Percentiles rank a stretch among this genome's conserved stretches.
Evolutionary conservation across 1,140 invertebrate species (phyloP).

Genomic region (Drosophila busckii): DNA sequence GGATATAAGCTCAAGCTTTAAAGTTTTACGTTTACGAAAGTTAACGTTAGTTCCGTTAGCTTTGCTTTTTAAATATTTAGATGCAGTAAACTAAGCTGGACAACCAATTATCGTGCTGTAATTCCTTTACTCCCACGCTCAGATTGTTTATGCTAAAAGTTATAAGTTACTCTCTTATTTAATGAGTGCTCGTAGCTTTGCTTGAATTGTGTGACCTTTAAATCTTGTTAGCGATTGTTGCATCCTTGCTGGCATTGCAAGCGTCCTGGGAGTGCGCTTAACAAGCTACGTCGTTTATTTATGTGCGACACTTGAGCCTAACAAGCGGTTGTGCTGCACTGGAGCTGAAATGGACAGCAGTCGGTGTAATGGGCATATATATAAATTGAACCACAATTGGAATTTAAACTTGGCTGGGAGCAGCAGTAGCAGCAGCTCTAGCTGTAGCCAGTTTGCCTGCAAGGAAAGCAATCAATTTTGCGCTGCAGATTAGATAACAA

Average conservation of each 20-base stretch:
- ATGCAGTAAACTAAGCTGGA: no score
- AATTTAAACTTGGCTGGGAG: conserved; percentile 43
- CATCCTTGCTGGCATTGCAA: conserved; percentile 18
- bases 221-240: conserved; percentile 57
- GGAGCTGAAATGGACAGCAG: conserved; percentile 19
- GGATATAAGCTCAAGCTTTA: no score
- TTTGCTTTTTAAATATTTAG: no score
- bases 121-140: no score
- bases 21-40: no score
- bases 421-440: neutral
- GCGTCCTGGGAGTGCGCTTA: conserved; percentile 32
- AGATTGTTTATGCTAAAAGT: no score
- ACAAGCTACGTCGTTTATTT: conserved; percentile 54
- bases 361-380: conserved; percentile 27
- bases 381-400: conserved; percentile 42
- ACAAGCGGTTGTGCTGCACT: conserved; percentile 62
- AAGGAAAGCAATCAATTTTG: conserved; percentile 51
- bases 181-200: conserved; percentile 36
- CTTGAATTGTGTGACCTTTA: conserved; percentile 43
- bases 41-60: no score
- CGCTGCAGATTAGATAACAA: conserved; percentile 38
- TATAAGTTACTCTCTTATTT: conserved; percentile 5
- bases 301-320: conserved; percentile 58
- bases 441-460: neutral
- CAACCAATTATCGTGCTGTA: no score